Percentiles rank a stretch among this genome's conserved stretches.
phyloP scores from a whole-genome alignment of 2,797 vertebrate genomes.

The Smutsia gigantea region DNA sequence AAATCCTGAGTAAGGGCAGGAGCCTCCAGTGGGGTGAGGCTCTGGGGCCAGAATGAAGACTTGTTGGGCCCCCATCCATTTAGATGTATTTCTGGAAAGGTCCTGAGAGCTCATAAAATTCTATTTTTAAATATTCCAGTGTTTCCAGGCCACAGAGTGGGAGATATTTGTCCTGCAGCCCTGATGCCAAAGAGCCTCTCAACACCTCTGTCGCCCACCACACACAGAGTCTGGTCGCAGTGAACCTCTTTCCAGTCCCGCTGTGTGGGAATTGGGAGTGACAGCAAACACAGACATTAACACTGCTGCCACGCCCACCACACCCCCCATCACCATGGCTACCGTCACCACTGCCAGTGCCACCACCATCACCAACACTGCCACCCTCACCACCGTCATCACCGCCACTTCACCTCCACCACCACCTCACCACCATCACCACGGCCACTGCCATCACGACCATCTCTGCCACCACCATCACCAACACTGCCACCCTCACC shows the following conservation, averaged over 20 bases:
- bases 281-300: not conserved
- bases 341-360: not conserved
- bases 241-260: not conserved
- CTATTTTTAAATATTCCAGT: conserved; percentile 63
- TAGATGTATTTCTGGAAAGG: conserved; percentile 47
- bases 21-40: not conserved
- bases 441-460: rapidly evolving
- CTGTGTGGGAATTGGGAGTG: not conserved
- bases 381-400: not conserved
- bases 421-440: not conserved
- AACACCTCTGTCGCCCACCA: not conserved
- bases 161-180: not conserved
- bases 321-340: not conserved
- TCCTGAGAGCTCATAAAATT: conserved; percentile 48
- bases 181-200: conserved; percentile 3
- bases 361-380: too few relatives aligned
- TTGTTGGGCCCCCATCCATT: not conserved
- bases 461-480: too few relatives aligned
- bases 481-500: not conserved
- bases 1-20: not conserved
- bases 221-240: not conserved
- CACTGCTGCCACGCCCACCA: not conserved
- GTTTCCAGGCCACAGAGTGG: conserved; percentile 5
- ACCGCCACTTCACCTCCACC: not conserved
- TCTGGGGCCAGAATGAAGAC: not conserved